Conservation (phyloP, 2,888 invertebrate species). For the Deilephila elpenor region DNA sequence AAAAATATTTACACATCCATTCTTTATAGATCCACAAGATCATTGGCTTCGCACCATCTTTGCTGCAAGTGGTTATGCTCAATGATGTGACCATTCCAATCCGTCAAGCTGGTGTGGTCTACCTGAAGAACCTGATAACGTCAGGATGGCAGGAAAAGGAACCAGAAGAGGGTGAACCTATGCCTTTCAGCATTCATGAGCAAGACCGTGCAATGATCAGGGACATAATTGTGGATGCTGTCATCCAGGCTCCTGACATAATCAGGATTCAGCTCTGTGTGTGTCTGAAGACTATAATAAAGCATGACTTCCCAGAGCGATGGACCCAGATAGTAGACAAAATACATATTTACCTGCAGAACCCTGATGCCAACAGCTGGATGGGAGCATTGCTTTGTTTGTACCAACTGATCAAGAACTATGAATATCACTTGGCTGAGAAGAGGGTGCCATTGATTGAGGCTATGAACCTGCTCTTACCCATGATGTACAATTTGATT, state of each 20-base stretch:
- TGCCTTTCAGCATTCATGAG: conserved; percentile 96
- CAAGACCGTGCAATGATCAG: conserved; percentile 97
- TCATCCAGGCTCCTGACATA: conserved; percentile 95
- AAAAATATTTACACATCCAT: neutral
- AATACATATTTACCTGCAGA: conserved; percentile 96
- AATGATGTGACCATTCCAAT: conserved; percentile 95
- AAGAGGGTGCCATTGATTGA: conserved; percentile 96
- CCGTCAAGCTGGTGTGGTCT: conserved; percentile 98
- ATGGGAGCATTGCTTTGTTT: conserved; percentile 96
- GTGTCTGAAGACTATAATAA: conserved; percentile 96
- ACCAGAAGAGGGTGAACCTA: conserved; percentile 88
- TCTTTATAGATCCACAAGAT: conserved; percentile 86
- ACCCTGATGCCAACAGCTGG: conserved; percentile 94
- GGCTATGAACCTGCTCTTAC: conserved; percentile 97
- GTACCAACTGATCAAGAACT: conserved; percentile 97
- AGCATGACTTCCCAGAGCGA: conserved; percentile 96
- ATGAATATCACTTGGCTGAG: conserved; percentile 95
- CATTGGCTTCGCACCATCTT: conserved; percentile 96
- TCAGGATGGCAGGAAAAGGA: conserved; percentile 95
- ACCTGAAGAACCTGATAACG: conserved; percentile 96
- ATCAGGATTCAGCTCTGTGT: conserved; percentile 96
- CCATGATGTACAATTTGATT: conserved; percentile 94
- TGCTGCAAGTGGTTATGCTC: conserved; percentile 97
- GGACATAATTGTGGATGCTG: conserved; percentile 97
- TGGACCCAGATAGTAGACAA: conserved; percentile 99